Evolutionary conservation across 2,113 vertebrate genomes (phyloP).

Genomic region (Isichthys henryi): DNA sequence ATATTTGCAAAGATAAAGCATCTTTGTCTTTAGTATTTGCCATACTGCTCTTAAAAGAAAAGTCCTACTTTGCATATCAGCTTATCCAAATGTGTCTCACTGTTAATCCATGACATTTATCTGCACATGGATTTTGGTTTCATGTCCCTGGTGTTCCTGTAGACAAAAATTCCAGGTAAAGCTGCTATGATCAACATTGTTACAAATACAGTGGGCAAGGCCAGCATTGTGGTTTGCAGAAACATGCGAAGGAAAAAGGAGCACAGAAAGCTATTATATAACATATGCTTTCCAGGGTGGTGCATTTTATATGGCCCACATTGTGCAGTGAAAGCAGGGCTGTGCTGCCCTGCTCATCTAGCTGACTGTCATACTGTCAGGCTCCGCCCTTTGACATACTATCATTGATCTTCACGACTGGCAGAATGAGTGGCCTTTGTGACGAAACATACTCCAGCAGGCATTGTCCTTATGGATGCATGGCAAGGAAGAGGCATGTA

Average conservation of each 20-base stretch:
- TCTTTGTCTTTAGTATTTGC: not conserved
- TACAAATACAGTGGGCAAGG: not conserved
- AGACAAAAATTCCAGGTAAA: not conserved
- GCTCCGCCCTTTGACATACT: slow-evolving; percentile 36
- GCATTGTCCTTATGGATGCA: slow-evolving; percentile 18
- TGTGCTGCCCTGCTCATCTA: not conserved
- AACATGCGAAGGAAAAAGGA: not conserved
- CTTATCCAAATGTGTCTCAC: not conserved
- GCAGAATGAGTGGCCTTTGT: slow-evolving; percentile 34
- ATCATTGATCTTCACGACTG: slow-evolving; percentile 33
- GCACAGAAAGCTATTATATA: slow-evolving; percentile 12
- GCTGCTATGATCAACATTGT: not conserved
- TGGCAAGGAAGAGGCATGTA: slow-evolving; percentile 32
- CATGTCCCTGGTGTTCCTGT: not conserved
- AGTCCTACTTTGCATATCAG: not conserved
- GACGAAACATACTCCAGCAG: slow-evolving; percentile 27
- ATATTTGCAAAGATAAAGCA: not conserved
- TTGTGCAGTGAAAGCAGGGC: not conserved
- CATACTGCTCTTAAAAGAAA: not conserved
- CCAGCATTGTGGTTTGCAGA: not conserved
- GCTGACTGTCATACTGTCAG: slow-evolving; percentile 23
- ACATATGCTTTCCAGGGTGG: slow-evolving; percentile 32
- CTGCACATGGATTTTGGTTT: not conserved
- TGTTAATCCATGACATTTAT: not conserved
- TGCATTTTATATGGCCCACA: not conserved